Conservation (phyloP, 2,113 vertebrate genomes). For the Lepus europaeus region DNA sequence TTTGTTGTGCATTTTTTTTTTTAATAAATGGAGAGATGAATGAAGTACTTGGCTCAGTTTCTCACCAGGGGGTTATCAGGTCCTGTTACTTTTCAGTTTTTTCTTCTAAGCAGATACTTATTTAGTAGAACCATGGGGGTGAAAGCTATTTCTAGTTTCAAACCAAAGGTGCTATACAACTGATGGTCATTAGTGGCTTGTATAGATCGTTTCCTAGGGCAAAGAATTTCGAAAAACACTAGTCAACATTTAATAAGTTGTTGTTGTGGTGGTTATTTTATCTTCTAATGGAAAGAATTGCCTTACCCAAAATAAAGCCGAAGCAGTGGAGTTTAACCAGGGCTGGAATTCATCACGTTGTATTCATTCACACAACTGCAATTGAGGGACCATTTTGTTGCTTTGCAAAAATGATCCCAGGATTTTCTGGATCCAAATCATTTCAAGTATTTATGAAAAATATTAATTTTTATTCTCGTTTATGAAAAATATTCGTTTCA, state of each 20-base stretch:
- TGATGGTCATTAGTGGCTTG: not conserved
- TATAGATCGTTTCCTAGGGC: not conserved
- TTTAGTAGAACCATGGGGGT: not conserved
- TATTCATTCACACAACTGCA: not conserved
- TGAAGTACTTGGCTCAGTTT: not conserved
- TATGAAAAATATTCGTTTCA: not conserved
- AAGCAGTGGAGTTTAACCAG: not conserved
- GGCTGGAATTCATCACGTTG: not conserved
- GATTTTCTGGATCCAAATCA: not conserved
- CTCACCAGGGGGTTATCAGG: not conserved
- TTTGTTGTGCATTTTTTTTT: not conserved
- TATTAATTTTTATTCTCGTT: not conserved
- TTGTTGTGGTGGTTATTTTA: not conserved
- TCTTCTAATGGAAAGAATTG: not conserved
- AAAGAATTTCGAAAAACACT: not conserved
- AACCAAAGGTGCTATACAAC: not conserved
- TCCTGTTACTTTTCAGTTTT: not conserved
- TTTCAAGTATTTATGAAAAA: not conserved
- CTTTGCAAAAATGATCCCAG: not conserved
- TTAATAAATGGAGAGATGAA: not conserved
- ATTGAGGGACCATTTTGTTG: not conserved
- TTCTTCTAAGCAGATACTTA: not conserved
- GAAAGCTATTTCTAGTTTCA: conserved; percentile 21
- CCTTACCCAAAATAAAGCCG: not conserved
- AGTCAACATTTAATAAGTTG: not conserved